Conservation (phyloP, 2,797 vertebrate species). For the Emydoidea blandingii region DNA sequence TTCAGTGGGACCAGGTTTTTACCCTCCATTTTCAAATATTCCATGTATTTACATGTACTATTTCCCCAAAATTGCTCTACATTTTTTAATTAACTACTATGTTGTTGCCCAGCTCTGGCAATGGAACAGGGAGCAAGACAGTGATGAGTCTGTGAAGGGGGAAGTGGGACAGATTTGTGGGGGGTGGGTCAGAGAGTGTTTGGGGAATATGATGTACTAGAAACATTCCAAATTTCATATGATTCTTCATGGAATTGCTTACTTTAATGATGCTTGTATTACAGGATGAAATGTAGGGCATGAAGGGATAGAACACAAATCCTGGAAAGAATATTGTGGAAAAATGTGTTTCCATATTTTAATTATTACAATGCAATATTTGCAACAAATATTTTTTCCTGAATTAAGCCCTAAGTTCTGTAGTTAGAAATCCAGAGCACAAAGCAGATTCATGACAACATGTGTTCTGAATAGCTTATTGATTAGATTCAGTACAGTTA, state of each 20-base stretch:
- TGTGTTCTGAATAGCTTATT: conserved; percentile 44
- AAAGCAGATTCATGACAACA: conserved; percentile 26
- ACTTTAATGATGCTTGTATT: not conserved
- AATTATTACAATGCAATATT: rapidly evolving
- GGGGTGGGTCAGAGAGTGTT: not conserved
- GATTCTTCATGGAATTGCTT: not conserved
- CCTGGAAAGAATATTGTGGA: not conserved
- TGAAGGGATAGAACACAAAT: not conserved
- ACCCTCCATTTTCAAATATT: not conserved
- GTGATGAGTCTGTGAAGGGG: not conserved
- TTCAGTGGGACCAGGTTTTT: not conserved
- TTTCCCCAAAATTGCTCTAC: not conserved
- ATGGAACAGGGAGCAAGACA: not conserved
- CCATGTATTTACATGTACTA: not conserved
- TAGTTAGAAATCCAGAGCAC: not conserved
- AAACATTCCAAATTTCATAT: not conserved
- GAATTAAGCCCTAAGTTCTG: conserved; percentile 7
- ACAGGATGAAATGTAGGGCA: not conserved
- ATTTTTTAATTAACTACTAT: not conserved
- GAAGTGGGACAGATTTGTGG: not conserved
- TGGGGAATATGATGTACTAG: not conserved
- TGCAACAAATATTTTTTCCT: not conserved
- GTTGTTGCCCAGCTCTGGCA: not conserved
- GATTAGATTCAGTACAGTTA: conserved; percentile 40
- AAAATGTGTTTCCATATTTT: not conserved